Conservation (phyloP, 2,797 vertebrate genomes). For the Thripadectes ignobilis region DNA sequence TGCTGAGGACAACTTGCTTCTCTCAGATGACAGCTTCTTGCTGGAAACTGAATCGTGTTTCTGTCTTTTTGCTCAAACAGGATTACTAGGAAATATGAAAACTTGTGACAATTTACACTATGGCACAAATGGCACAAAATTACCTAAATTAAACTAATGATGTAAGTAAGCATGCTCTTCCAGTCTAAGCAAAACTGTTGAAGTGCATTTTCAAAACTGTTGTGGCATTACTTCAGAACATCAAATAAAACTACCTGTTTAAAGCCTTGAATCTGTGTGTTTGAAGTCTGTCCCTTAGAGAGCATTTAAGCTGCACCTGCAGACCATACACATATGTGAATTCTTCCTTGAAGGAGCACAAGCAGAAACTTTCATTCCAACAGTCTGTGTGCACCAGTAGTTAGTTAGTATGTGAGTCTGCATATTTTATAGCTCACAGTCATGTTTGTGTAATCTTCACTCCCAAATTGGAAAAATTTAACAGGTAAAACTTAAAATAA, state of each 20-base stretch:
- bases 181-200: conserved; percentile 58
- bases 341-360: not conserved
- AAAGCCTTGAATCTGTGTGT: not conserved
- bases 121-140: conserved; percentile 10
- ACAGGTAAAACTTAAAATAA: not conserved
- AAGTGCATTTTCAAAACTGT: conserved; percentile 35
- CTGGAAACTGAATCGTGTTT: not conserved
- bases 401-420: not conserved
- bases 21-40: not conserved
- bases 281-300: not conserved
- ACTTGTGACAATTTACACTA: not conserved
- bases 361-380: not conserved
- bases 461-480: not conserved
- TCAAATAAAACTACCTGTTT: conserved; percentile 41
- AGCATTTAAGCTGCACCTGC: not conserved
- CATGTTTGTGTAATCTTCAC: not conserved
- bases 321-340: not conserved
- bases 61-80: not conserved
- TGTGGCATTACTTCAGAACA: not conserved
- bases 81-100: not conserved
- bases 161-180: conserved; percentile 64
- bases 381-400: not conserved
- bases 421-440: not conserved
- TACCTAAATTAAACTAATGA: conserved; percentile 60
- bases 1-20: not conserved